Base-by-base conservation (phyloP, 2,113 vertebrate species). In the Crocuta crocuta region DNA sequence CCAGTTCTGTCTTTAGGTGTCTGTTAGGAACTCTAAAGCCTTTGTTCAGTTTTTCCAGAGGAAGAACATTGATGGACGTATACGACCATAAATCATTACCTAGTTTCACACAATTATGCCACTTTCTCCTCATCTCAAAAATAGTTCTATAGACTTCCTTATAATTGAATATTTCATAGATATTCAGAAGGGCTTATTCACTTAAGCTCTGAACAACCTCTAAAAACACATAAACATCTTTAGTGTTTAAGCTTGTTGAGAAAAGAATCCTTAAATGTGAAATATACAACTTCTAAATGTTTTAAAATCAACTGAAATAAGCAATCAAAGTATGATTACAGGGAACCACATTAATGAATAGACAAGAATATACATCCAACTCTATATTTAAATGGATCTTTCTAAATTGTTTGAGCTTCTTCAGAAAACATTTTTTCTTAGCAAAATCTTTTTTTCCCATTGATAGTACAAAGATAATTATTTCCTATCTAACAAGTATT, bases 231-330 rank as follows among this genome's bases (percentile, higher is more conserved):
- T 33, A 94, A 35, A 5, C 35, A 28, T 90, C 35, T 87, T 92
- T 58, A 94, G 33, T 84, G 17, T 48, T 93, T 89, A 92, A 68
- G 66, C 21, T 91, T 68, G 48, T 91, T 10, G 33, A 70, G 55
- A 78, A 97, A 94, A 55, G 11, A 91, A 96, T 83, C 11, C 10
- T 82, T 86, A 71, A 66, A 80, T 89, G 89, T 95, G 19, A 94
- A 96, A 90, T 35, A 80, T 23, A 53, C 3, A 78, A 70, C 3
- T 88, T 93, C 79, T 81, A 91, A 15, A 83, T 92, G 8, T 87
- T 94, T 96, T 94, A 31, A 94, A 94, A 96, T 94, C 71, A 90
- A 92, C 55, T 28, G 21, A 97, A 94, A 87, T 97, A 90, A 94
- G 26, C 45, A 90, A 50, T 73, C 53, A 63, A 97, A 97, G 16